These are phyloP conservation scores for Caenorhabditis doughertyi DNA, from an alignment of 2,888 invertebrate genomes.

Conservation along the genomic window DNA sequence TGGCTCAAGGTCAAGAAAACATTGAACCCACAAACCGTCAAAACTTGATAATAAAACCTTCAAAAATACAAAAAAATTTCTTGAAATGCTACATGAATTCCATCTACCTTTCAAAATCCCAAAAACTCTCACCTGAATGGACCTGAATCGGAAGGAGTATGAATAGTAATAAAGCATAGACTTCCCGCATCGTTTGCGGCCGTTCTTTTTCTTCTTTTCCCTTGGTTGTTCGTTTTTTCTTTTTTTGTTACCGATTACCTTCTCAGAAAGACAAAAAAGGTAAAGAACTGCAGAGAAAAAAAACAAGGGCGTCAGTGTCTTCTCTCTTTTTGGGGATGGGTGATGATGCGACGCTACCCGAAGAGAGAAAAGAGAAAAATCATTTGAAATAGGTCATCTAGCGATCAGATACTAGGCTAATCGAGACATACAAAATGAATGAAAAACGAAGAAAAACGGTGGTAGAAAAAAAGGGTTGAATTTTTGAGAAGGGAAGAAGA, in stretches of 20 bases:
- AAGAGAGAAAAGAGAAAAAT: conserved; percentile 18
- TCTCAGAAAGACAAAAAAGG: background rate
- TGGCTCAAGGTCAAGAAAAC: too few relatives aligned
- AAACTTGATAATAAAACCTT: too few relatives aligned
- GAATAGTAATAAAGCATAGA: conserved; percentile 27
- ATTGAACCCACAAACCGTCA: too few relatives aligned
- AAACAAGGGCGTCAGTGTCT: conserved; percentile 46
- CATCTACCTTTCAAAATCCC: too few relatives aligned
- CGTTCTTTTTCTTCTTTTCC: too few relatives aligned
- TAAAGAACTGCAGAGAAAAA: conserved; percentile 15
- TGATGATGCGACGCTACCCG: conserved; percentile 2
- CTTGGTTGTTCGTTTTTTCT: background rate
- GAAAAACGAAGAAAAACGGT: background rate
- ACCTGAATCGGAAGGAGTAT: background rate
- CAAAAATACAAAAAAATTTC: too few relatives aligned
- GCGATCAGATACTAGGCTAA: conserved; percentile 65
- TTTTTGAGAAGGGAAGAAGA: conserved; percentile 26
- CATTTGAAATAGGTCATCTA: conserved; percentile 66
- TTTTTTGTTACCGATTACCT: conserved; percentile 15
- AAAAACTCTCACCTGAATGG: conserved; percentile 12
- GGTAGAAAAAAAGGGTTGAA: conserved; percentile 28
- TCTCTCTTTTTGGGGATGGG: too few relatives aligned
- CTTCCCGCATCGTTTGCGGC: conserved; percentile 48
- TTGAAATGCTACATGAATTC: too few relatives aligned
- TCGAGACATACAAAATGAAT: too few relatives aligned